These are phyloP conservation scores for Heteromormyrus szaboi DNA, from an alignment of 2,797 vertebrate genomes.

Conservation along the genomic window DNA sequence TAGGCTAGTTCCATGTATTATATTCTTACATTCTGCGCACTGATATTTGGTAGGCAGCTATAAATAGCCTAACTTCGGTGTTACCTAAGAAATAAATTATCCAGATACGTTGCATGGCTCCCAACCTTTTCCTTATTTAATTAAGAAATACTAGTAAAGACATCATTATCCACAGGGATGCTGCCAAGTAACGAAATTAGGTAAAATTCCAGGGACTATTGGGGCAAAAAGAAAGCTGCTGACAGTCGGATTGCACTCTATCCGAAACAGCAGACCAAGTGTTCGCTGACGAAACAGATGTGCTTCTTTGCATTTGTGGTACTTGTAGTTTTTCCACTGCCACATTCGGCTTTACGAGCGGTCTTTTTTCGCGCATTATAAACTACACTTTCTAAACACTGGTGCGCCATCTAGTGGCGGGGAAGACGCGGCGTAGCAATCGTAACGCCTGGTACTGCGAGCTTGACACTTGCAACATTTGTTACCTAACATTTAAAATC, in stretches of 20 bases:
- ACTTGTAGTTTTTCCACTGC: slow-evolving; percentile 45
- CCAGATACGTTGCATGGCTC: background rate
- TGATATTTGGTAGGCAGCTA: background rate
- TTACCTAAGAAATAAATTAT: background rate
- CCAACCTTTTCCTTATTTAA: background rate
- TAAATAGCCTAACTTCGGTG: background rate
- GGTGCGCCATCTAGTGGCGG: slow-evolving; percentile 4
- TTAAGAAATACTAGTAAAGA: background rate
- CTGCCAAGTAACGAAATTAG: slow-evolving; percentile 11
- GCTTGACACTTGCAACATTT: slow-evolving; percentile 29
- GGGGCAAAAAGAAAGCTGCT: slow-evolving; percentile 35
- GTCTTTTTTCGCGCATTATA: background rate
- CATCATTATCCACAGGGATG: slow-evolving; percentile 6
- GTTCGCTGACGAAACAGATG: slow-evolving; percentile 29
- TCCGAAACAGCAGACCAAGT: slow-evolving; percentile 40
- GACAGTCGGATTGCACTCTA: slow-evolving; percentile 49
- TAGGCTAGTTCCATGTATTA: background rate
- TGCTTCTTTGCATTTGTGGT: slow-evolving; percentile 41
- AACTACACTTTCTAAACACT: slow-evolving; percentile 54
- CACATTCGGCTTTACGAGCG: background rate
- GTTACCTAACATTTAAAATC: slow-evolving; percentile 10
- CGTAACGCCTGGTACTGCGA: slow-evolving; percentile 30
- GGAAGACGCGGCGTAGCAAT: slow-evolving; percentile 16
- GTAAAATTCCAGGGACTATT: slow-evolving; percentile 17
- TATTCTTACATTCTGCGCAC: slow-evolving; percentile 14